phyloP scores from a whole-genome alignment of 2,888 invertebrate genomes.

The Augiades crinisus region DNA sequence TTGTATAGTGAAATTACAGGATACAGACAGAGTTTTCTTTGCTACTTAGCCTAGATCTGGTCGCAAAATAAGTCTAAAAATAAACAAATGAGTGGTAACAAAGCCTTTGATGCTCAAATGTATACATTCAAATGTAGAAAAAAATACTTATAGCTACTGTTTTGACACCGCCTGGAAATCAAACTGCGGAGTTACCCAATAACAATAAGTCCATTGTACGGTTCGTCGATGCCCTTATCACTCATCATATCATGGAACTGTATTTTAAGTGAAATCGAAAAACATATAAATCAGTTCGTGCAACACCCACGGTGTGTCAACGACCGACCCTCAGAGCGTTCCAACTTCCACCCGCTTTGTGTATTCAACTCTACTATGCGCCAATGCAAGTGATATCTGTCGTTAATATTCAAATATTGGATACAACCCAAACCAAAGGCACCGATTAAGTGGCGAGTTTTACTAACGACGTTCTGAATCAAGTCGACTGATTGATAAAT shows the following conservation, averaged over 20 bases:
- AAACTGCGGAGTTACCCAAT: too few relatives aligned
- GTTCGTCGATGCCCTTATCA: not conserved
- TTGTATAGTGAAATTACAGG: too few relatives aligned
- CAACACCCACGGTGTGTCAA: conserved; percentile 12
- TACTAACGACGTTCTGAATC: conserved; percentile 7
- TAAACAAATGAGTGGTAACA: too few relatives aligned
- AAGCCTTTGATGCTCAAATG: too few relatives aligned
- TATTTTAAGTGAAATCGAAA: not conserved
- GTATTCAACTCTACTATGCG: not conserved
- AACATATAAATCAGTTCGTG: not conserved
- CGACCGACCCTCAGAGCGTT: conserved; percentile 9
- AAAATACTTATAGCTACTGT: too few relatives aligned
- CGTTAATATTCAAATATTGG: not conserved
- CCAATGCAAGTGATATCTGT: not conserved
- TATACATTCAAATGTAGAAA: too few relatives aligned
- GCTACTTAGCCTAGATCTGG: too few relatives aligned
- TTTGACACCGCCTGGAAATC: too few relatives aligned
- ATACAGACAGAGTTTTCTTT: too few relatives aligned
- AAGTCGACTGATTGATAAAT: conserved; percentile 6
- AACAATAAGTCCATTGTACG: too few relatives aligned
- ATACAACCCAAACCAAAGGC: not conserved
- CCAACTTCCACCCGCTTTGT: conserved; percentile 12
- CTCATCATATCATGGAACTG: not conserved
- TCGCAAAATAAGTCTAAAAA: too few relatives aligned
- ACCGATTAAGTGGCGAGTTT: not conserved